Percentiles rank a stretch among this genome's conserved stretches.
Conservation (phyloP, 64 coral and sea anemone genomes). For the Anthopleura sola region DNA sequence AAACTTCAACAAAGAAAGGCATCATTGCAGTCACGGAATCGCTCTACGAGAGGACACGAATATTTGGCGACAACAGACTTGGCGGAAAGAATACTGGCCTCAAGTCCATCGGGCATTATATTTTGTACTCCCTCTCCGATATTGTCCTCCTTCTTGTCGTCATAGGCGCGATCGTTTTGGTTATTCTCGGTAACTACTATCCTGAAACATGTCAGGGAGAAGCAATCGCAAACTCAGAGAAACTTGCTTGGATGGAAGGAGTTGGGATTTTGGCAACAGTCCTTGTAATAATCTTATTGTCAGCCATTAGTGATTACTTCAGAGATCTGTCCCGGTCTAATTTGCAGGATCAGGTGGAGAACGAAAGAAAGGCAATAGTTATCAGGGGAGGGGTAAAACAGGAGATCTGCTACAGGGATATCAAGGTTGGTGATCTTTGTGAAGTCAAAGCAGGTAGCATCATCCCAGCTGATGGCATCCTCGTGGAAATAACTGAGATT, state of each 20-base stretch:
- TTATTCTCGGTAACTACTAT: slow-evolving; percentile 49
- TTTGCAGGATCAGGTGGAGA: slow-evolving; percentile 55
- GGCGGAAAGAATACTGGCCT: slow-evolving; percentile 14
- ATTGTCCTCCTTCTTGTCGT: slow-evolving; percentile 50
- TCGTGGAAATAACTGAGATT: slow-evolving; percentile 63
- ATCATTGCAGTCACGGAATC: slow-evolving; percentile 57
- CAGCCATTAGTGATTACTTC: slow-evolving; percentile 65
- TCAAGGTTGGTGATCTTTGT: slow-evolving; percentile 73
- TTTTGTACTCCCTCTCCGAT: slow-evolving; percentile 64
- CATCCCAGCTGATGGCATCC: slow-evolving; percentile 77
- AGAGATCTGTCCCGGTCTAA: slow-evolving; percentile 50
- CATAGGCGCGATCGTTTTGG: slow-evolving; percentile 35
- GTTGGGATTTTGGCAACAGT: slow-evolving; percentile 66
- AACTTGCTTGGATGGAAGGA: slow-evolving; percentile 74
- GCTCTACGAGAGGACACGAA: slow-evolving; percentile 17
- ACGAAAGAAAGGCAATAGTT: slow-evolving; percentile 49
- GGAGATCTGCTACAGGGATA: slow-evolving; percentile 46
- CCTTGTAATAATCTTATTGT: slow-evolving; percentile 59
- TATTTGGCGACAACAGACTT: slow-evolving; percentile 49
- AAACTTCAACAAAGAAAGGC: slow-evolving; percentile 74
- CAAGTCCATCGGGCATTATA: slow-evolving; percentile 39
- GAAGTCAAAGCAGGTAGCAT: slow-evolving; percentile 58
- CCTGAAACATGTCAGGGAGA: slow-evolving; percentile 57
- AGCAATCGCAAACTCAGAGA: slow-evolving; percentile 13
- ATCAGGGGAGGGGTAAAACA: slow-evolving; percentile 57